phyloP scores from a whole-genome alignment of 2,113 vertebrate species.

The Xenopus tropicalis region DNA sequence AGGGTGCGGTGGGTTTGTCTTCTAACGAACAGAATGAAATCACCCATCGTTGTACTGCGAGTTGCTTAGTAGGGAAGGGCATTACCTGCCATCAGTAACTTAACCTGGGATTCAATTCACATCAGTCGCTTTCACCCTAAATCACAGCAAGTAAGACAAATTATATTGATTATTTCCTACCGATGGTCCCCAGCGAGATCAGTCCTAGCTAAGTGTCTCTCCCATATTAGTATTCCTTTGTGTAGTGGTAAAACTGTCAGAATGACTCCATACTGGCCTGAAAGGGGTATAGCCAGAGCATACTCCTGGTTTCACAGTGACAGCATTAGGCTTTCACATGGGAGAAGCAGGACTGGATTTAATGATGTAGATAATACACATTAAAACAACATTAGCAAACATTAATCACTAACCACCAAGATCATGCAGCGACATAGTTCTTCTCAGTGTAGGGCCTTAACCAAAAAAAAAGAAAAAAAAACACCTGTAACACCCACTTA shows the following conservation, averaged over 20 bases:
- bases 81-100: not conserved
- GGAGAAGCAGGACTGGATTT: not conserved
- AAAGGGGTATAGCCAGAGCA: not conserved
- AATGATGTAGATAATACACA: not conserved
- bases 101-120: not conserved
- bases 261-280: not conserved
- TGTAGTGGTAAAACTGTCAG: not conserved
- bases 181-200: not conserved
- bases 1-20: not conserved
- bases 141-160: not conserved
- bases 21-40: not conserved
- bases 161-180: not conserved
- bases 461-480: not conserved
- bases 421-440: slow-evolving; percentile 10
- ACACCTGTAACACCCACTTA: not conserved
- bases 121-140: not conserved
- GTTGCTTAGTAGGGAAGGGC: not conserved
- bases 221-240: not conserved
- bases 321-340: not conserved
- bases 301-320: slow-evolving; percentile 5
- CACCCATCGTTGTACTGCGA: not conserved
- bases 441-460: not conserved
- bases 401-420: slow-evolving; percentile 4
- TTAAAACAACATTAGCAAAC: not conserved
- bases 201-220: not conserved